Percentiles rank a stretch among this genome's conserved stretches.
Evolutionary conservation across 2,113 vertebrate species (phyloP).

Genomic region (Lagopus leucura): DNA sequence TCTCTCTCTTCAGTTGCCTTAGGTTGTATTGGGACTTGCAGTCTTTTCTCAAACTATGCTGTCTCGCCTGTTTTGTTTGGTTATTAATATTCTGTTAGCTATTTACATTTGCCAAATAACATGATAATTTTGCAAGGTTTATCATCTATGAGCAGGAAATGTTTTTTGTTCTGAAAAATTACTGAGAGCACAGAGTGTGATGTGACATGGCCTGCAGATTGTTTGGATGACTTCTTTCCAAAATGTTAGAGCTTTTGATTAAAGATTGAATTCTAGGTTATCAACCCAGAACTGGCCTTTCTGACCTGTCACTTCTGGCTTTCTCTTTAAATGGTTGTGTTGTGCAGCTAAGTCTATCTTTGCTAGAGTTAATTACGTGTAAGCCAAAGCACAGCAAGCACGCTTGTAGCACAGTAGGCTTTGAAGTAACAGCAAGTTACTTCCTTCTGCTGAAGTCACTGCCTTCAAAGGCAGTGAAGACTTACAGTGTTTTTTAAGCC

Average conservation of each 20-base stretch:
- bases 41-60: conserved; percentile 20
- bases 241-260: neutral
- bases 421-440: neutral
- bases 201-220: neutral
- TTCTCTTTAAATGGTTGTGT: neutral
- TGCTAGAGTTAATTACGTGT: neutral
- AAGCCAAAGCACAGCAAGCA: neutral
- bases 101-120: neutral
- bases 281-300: neutral
- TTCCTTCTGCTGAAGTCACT: too few species aligned
- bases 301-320: neutral
- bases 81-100: neutral
- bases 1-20: conserved; percentile 21
- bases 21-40: neutral
- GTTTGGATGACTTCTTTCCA: neutral
- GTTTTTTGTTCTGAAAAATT: neutral
- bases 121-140: neutral
- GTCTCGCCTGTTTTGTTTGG: neutral
- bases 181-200: neutral
- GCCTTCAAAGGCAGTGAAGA: neutral
- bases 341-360: neutral
- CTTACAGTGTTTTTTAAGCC: neutral
- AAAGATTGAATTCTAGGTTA: neutral
- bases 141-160: neutral
- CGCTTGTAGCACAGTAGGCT: neutral